Base-by-base conservation (phyloP, 2,113 vertebrate genomes). In the Salminus brasiliensis region DNA sequence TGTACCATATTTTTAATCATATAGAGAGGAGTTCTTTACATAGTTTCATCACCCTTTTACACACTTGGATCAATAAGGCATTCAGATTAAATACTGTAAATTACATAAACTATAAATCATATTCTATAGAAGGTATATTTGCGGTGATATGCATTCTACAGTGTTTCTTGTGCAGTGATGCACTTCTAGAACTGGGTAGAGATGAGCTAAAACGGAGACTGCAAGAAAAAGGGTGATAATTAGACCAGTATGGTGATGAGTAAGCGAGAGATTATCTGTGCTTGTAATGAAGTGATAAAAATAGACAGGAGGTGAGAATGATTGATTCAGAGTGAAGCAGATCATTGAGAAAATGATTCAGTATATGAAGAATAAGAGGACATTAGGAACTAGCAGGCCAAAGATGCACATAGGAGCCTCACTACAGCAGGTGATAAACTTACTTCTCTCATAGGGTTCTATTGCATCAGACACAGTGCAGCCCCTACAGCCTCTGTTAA, bases 381-480 rank as follows among this genome's bases (percentile, higher is more conserved):
- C 0, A 1, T 18, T 15, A 21, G 4, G 15, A 49, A 49, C 47
- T 21, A 21, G 25, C 34, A 66, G 10, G 4, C 4, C 11, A 55
- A 39, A 53, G 72, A 62, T 68, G 65, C 66, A 34, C 1, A 53
- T 18, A 34, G 18, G 18, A 55, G 16, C 52, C 32, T 59, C 36
- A n/a, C 10, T 63, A 29, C 55, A 63, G 39, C 55, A 39, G 49
- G 41, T 32, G n/a, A 29, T 72, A 10, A 72, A 53, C 57, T 65
- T 39, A 25, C 43, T 39, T 72, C 16, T 16, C 72, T 8, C 60
- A n/a, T 39, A 53, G 57, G 67, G 32, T 12, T 66, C 55, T 76
- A 72, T 85, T 85, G 77, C 80, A 77, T 85, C 83, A 85, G 76
- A 82, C 67, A 81, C 66, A 39, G 36, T 68, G 62, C 18, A 23